Evolutionary conservation across 1,140 invertebrate genomes (phyloP).

Genomic region (Dinoponera quadriceps): DNA sequence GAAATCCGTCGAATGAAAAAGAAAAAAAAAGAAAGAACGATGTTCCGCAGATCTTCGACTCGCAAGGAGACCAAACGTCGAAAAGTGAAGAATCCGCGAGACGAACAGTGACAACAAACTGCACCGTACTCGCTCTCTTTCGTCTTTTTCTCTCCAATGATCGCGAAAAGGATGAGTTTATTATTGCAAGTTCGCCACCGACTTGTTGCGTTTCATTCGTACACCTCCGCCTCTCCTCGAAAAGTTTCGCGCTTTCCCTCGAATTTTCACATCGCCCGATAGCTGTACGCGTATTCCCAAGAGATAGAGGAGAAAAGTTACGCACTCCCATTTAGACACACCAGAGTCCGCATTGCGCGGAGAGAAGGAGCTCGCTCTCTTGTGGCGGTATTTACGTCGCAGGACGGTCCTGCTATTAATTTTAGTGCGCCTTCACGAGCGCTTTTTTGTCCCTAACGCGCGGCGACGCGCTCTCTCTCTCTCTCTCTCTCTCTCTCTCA

Average conservation of each 20-base stretch:
- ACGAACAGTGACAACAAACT: not conserved
- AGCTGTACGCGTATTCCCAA: constrained; percentile 17
- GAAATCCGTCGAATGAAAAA: too few relatives aligned
- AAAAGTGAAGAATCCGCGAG: not conserved
- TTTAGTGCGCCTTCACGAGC: constrained; percentile 40
- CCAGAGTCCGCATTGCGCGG: not conserved
- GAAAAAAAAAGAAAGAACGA: too few relatives aligned
- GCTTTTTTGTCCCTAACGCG: constrained; percentile 37
- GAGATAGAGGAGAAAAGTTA: constrained; percentile 4
- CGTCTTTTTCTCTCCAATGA: not conserved
- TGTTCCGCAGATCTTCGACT: too few relatives aligned
- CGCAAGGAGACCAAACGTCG: too few relatives aligned
- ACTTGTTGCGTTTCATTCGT: not conserved
- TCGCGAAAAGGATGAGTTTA: not conserved
- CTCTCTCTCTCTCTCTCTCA: not conserved
- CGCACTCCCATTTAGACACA: too few relatives aligned
- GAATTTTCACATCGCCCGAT: not conserved
- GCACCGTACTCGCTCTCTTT: not conserved
- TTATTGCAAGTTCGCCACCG: constrained; percentile 27
- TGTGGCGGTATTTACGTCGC: constrained; percentile 47
- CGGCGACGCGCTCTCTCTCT: constrained; percentile 3
- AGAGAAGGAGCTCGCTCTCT: constrained; percentile 15
- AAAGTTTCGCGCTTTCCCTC: not conserved
- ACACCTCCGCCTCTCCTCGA: not conserved
- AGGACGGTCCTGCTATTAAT: constrained; percentile 58